These are phyloP conservation scores for Drosophila sucinea DNA, from an alignment of 1,140 invertebrate species.

Conservation along the genomic window DNA sequence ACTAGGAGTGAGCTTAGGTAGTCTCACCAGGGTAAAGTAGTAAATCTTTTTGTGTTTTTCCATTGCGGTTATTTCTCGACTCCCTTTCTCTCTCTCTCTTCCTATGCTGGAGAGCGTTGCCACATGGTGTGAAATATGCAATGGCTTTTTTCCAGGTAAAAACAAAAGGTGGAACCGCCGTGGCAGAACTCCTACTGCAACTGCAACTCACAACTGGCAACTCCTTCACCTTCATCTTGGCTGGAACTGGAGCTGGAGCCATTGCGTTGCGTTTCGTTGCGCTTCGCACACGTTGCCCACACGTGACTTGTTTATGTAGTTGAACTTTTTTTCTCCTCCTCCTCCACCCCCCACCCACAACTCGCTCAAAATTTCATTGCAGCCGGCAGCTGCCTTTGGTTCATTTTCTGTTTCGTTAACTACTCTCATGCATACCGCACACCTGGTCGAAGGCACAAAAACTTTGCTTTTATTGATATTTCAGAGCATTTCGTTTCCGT, in stretches of 20 bases:
- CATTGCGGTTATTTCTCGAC: constrained; percentile 69
- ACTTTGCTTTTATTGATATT: constrained; percentile 74
- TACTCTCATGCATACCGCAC: constrained; percentile 29
- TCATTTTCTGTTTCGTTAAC: constrained; percentile 80
- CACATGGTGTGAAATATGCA: constrained; percentile 81
- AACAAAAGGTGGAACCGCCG: constrained; percentile 51
- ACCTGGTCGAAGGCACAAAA: constrained; percentile 8
- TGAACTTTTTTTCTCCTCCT: constrained; percentile 46
- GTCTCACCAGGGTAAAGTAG: constrained; percentile 57
- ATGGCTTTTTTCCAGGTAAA: constrained; percentile 47
- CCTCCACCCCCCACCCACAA: constrained; percentile 7
- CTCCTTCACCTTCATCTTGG: constrained; percentile 2
- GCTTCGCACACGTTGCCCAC: constrained; percentile 77
- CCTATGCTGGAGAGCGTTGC: constrained; percentile 58
- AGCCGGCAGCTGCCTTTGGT: constrained; percentile 34
- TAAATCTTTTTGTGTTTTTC: constrained; percentile 74
- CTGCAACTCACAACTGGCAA: constrained; percentile 24
- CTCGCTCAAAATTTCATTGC: constrained; percentile 35
- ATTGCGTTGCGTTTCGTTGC: constrained; percentile 62
- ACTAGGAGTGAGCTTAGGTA: constrained; percentile 19
- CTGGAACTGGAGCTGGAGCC: neutral
- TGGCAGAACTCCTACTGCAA: constrained; percentile 21
- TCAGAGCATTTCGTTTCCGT: constrained; percentile 51
- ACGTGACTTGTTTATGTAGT: constrained; percentile 81
- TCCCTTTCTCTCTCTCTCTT: neutral